Base-by-base conservation (phyloP, 2,888 invertebrate genomes). In the Meiosimyza platycephala region DNA sequence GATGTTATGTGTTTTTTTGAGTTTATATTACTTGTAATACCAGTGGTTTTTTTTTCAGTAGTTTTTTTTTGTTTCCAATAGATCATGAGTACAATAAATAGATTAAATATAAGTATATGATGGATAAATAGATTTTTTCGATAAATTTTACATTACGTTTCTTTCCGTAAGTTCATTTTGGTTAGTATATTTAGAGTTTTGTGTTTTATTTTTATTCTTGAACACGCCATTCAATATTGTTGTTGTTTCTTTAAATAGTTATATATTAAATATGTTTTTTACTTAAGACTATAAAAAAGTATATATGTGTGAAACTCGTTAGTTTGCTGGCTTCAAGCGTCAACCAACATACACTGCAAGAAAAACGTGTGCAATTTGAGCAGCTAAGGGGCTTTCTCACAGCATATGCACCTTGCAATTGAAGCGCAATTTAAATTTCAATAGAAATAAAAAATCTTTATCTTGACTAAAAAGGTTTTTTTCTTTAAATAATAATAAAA, bases 141-240 rank as follows among this genome's bases (percentile, higher is more conserved):
- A 9, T 40, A 9, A 40, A 40, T 40, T 40, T 40, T 40, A 40
- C 40, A 9, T 40, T 40, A 40, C 40, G 40, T 40, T 40, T 40
- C 40, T 40, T 6, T 9, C 9, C 40, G 40, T 40, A 40, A 40
- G 40, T 40, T 40, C 40, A 40, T 40, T 40, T 40, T 40, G 9
- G 40, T 40, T 40, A 40, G 40, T 40, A 40, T 40, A 40, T 40
- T 40, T 40, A 40, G 40, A 40, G 40, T 40, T 40, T 40, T 40
- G 40, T 40, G 40, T 40, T 40, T 40, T 9, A 40, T 7, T 48
- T 63, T 47, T 62, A 40, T 62, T 40, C 63, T 63, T 63, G 48
- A 63, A 63, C 63, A 63, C 63, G 63, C 63, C 63, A 63, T 63
- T 48, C 63, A 63, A 47, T 60, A 33, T 33, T 60, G 28, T 60